Conservation (phyloP, 2,797 vertebrate genomes). For the Pseudochaenichthys georgianus region DNA sequence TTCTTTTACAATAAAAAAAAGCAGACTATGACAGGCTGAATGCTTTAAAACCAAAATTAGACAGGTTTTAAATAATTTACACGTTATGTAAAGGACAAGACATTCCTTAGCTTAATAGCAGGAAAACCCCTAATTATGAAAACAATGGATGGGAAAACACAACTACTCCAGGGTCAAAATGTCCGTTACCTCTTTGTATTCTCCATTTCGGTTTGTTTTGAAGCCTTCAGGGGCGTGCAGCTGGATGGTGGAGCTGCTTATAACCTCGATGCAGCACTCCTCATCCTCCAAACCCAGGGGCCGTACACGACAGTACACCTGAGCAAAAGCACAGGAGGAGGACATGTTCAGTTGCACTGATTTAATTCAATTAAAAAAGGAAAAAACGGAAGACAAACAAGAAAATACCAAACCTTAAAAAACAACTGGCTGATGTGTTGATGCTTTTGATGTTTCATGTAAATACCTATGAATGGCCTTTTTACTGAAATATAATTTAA, state of each 20-base stretch:
- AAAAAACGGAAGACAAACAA: no score
- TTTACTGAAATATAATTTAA: no score
- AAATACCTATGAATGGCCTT: no score
- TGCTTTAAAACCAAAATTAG: not conserved
- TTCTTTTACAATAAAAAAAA: no score
- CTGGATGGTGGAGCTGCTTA: slow-evolving; percentile 91
- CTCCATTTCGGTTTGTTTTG: slow-evolving; percentile 91
- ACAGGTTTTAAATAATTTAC: not conserved
- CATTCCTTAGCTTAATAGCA: no score
- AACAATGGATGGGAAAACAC: not conserved
- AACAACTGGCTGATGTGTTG: no score
- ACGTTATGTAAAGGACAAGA: not conserved
- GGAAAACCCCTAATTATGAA: no score
- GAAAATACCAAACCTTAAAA: no score
- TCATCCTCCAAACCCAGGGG: slow-evolving; percentile 86
- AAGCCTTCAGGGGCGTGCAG: slow-evolving; percentile 93
- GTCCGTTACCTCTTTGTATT: slow-evolving; percentile 91
- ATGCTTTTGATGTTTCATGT: no score
- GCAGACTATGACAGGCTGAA: not conserved
- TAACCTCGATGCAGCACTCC: slow-evolving; percentile 94
- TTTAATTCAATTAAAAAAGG: no score
- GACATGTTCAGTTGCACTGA: no score
- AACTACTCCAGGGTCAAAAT: not conserved
- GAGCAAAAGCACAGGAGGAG: not conserved
- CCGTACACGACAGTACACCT: slow-evolving; percentile 96